Evolutionary conservation across 2,797 vertebrate species (phyloP), one percentile per base, ranked within the genome.

Genomic region (Lemur catta): DNA sequence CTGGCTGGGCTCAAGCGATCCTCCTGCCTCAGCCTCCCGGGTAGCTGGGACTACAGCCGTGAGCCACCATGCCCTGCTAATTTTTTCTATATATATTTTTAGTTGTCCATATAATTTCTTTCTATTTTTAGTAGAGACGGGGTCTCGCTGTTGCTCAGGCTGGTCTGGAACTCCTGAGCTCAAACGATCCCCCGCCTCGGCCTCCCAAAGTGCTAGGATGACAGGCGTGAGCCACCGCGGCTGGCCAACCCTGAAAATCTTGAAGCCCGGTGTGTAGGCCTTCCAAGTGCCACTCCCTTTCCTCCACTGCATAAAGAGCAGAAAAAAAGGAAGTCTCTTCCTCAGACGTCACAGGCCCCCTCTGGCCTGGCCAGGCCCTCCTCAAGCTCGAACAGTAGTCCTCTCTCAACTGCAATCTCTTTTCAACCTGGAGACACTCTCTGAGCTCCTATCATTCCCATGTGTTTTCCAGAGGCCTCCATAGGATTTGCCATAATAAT

Each of bases 61-160:
- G 2, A 0, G 6, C 28, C 61, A 63, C 13, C 14, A 33, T 6
- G 30, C 61, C 61, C 13, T 0, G 30, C 30, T 63, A 7, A 15
- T 7, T 63, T 57, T 57, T 57, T 24, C 43, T 43, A 43, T 43
- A 43, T 7, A 43, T 43, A 43, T 43, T 43, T 43, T 43, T 43
- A 43, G 43, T 43, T 43, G 43, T 1, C 43, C 43, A 43, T 7
- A 43, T 43, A 43, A 43, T 26, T 8, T 57, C 22, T 57, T 57
- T 48, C 43, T 43, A 9, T 43, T 43, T 43, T 43, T 43, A 43
- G 30, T 63, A 63, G 30, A 63, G 61, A 63, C 15, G 24, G 13
- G 61, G 6, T 63, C 61, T 63, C 14, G 13, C 6, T 33, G 30
- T 63, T 63, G 61, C 13, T 11, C 30, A 63, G 14, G 30, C 6